Conservation (phyloP, 2,888 invertebrate species). For the Cataglyphis altisquamis region DNA sequence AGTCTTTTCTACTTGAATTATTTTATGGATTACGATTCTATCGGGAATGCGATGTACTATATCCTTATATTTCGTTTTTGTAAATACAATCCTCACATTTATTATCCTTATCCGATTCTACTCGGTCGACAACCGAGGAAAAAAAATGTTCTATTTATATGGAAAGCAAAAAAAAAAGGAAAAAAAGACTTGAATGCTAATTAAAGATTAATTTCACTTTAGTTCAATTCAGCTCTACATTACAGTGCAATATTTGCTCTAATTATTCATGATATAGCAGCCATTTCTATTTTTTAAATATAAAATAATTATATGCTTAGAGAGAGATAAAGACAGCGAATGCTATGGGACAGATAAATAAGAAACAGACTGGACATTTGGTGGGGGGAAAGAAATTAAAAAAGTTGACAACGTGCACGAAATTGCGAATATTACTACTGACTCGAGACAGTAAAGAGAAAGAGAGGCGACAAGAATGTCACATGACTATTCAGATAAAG, state of each 20-base stretch:
- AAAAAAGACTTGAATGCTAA: slow-evolving; percentile 22
- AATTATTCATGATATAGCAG: not conserved
- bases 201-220: slow-evolving; percentile 12
- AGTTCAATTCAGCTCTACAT: slow-evolving; percentile 15
- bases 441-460: slow-evolving; percentile 31
- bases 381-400: slow-evolving; percentile 12
- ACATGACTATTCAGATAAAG: slow-evolving; percentile 67
- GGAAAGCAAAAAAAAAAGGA: slow-evolving; percentile 45
- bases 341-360: slow-evolving; percentile 28
- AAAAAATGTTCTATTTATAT: slow-evolving; percentile 42
- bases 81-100: slow-evolving; percentile 44
- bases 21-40: slow-evolving; percentile 32
- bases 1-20: not conserved
- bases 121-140: slow-evolving; percentile 53
- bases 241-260: slow-evolving; percentile 8
- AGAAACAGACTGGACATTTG: slow-evolving; percentile 47
- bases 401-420: slow-evolving; percentile 46
- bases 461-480: slow-evolving; percentile 57
- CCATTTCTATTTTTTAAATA: not conserved
- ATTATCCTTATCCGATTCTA: slow-evolving; percentile 43
- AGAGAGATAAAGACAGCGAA: slow-evolving; percentile 22
- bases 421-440: slow-evolving; percentile 9
- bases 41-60: slow-evolving; percentile 57
- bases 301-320: not conserved
- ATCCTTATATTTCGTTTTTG: slow-evolving; percentile 60